Evolutionary conservation across 2,797 vertebrate genomes (phyloP).

Genomic region (Anguilla megastoma): DNA sequence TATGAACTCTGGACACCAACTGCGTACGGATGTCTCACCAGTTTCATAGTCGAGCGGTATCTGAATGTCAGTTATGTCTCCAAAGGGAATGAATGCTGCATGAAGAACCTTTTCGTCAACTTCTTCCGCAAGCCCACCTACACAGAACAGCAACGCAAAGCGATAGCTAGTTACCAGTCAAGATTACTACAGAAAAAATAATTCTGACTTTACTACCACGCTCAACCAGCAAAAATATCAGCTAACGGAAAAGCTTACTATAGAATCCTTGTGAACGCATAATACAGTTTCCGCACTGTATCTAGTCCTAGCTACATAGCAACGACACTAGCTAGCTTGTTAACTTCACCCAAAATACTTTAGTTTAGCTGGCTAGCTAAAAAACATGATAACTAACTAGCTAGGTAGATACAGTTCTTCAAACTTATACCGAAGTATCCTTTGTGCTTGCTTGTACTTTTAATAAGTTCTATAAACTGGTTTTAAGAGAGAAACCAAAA

Average conservation of each 20-base stretch:
- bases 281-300: neutral
- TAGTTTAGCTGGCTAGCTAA: neutral
- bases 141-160: neutral
- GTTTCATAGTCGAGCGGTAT: slow-evolving; percentile 97
- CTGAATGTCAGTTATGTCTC: slow-evolving; percentile 94
- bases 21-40: slow-evolving; percentile 64
- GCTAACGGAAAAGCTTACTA: neutral
- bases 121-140: slow-evolving; percentile 92
- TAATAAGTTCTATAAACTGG: neutral
- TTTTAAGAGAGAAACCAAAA: neutral
- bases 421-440: neutral
- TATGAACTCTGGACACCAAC: neutral
- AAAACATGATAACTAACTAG: neutral
- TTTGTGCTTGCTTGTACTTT: neutral
- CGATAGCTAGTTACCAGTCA: neutral
- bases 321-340: neutral
- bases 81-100: slow-evolving; percentile 95
- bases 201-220: neutral
- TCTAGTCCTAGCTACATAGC: neutral
- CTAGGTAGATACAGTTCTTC: neutral
- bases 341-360: neutral
- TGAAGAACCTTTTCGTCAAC: slow-evolving; percentile 95
- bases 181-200: neutral
- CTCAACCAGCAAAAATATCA: neutral
- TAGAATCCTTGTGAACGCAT: neutral